Percentiles rank a stretch among this genome's conserved stretches.
phyloP scores from a whole-genome alignment of 2,797 vertebrate genomes.

The Catharus ustulatus region DNA sequence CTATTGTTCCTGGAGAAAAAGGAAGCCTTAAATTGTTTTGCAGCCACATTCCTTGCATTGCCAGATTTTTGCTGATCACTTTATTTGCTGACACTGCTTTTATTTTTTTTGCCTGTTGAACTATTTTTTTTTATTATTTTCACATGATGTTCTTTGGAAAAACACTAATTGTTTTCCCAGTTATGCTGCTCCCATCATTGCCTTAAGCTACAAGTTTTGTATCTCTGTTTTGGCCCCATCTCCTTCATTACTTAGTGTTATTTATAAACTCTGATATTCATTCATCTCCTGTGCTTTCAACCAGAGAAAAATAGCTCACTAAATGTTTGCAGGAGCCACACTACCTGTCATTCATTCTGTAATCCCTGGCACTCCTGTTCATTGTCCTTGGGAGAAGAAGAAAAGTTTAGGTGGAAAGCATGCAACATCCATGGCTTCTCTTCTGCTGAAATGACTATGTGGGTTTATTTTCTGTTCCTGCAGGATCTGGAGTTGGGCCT shows the following conservation, averaged over 20 bases:
- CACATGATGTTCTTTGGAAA: neutral
- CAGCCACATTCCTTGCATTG: neutral
- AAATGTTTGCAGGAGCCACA: neutral
- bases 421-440: neutral
- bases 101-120: neutral
- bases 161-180: accelerated
- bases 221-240: neutral
- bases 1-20: neutral
- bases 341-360: neutral
- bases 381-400: neutral
- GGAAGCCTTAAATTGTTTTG: neutral
- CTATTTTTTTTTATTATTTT: neutral
- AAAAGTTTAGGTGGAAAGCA: neutral
- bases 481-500: neutral
- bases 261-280: neutral
- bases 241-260: neutral
- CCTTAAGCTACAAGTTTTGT: neutral
- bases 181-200: neutral
- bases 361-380: neutral
- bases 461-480: neutral
- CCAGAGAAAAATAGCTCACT: neutral
- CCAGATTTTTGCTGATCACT: neutral
- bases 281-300: neutral
- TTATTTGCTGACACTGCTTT: neutral
- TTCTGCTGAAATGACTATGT: neutral